These are phyloP conservation scores for Rhyacophila evoluta DNA, from an alignment of 2,888 invertebrate species.

Conservation along the genomic window DNA sequence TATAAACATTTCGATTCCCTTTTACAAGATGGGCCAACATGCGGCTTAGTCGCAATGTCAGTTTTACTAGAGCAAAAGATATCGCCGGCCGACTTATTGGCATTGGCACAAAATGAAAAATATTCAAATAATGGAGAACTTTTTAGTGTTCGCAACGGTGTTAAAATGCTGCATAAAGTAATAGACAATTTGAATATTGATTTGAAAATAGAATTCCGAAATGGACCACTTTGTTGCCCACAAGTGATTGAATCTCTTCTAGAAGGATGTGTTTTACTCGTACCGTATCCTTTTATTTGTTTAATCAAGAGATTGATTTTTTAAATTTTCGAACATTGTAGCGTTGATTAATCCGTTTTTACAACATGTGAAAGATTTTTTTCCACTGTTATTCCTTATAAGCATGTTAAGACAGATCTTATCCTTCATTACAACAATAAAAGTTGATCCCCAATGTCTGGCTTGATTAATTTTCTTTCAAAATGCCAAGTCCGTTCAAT, in stretches of 20 bases:
- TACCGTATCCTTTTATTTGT: slow-evolving; percentile 78
- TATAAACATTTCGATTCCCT: slow-evolving; percentile 64
- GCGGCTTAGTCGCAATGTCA: slow-evolving; percentile 88
- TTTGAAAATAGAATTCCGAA: slow-evolving; percentile 62
- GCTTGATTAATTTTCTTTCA: no score
- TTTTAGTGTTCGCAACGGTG: slow-evolving; percentile 82
- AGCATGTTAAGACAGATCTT: no score
- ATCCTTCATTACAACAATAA: no score
- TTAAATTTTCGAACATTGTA: no score
- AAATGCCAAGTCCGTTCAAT: no score
- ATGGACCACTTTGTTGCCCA: slow-evolving; percentile 65
- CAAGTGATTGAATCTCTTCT: slow-evolving; percentile 68
- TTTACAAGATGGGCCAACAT: slow-evolving; percentile 78
- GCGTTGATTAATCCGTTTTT: no score
- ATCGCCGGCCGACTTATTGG: slow-evolving; percentile 71
- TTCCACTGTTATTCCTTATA: no score
- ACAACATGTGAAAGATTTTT: no score
- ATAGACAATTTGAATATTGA: slow-evolving; percentile 62
- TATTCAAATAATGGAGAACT: slow-evolving; percentile 91
- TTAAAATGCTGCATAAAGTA: slow-evolving; percentile 71
- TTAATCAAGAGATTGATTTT: no score
- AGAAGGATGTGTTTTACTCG: slow-evolving; percentile 71
- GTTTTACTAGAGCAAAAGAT: slow-evolving; percentile 77
- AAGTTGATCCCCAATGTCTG: no score
- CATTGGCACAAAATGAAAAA: slow-evolving; percentile 73